phyloP scores from a whole-genome alignment of 2,888 invertebrate genomes.

The Linyphia triangularis region DNA sequence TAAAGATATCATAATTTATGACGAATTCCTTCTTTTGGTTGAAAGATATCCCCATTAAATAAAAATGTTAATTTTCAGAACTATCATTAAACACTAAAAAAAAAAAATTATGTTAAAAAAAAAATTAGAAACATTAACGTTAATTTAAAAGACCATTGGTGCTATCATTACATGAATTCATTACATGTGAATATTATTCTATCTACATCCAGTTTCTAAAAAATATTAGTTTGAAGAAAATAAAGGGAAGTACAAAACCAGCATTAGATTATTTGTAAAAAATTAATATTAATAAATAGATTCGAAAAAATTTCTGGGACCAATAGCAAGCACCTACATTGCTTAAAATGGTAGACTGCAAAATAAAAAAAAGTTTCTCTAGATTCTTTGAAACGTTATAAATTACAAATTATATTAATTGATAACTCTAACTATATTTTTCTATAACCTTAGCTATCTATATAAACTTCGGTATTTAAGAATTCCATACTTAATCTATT shows the following conservation, averaged over 20 bases:
- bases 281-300: not conserved
- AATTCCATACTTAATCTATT: not conserved
- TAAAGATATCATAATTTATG: too few relatives aligned
- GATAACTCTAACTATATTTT: slow-evolving; percentile 52
- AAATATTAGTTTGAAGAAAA: too few relatives aligned
- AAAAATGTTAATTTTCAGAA: too few relatives aligned
- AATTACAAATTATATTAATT: slow-evolving; percentile 13
- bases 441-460: slow-evolving; percentile 39
- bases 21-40: too few relatives aligned
- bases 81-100: too few relatives aligned
- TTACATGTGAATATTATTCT: too few relatives aligned
- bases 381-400: slow-evolving; percentile 19
- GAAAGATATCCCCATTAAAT: too few relatives aligned
- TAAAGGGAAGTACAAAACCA: slow-evolving; percentile 15
- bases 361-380: not conserved
- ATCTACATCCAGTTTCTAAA: too few relatives aligned
- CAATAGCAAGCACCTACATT: not conserved
- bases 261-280: not conserved
- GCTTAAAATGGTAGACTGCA: not conserved
- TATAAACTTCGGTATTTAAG: slow-evolving; percentile 42
- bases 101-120: too few relatives aligned
- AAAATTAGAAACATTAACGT: too few relatives aligned
- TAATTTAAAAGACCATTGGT: too few relatives aligned
- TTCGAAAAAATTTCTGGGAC: slow-evolving; percentile 30
- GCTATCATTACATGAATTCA: too few relatives aligned